Conservation (phyloP, 2,113 vertebrate species). For the Physeter macrocephalus region DNA sequence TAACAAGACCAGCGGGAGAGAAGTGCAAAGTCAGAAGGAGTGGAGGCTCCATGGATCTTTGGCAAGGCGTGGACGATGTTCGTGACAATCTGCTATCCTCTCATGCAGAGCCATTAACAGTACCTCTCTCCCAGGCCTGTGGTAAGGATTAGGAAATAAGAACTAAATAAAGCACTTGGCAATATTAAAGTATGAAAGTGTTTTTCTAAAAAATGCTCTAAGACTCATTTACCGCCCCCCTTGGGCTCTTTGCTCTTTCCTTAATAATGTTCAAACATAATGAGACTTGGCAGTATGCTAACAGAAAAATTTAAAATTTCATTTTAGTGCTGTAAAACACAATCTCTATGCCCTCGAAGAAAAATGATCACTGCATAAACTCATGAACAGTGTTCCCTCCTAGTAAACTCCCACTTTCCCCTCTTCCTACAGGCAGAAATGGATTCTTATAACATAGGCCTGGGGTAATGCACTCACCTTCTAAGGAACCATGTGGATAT, state of each 20-base stretch:
- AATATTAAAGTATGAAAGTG: background rate
- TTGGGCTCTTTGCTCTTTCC: background rate
- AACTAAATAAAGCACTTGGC: conserved; percentile 4
- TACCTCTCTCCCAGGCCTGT: background rate
- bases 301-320: conserved; percentile 13
- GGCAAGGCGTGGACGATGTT: background rate
- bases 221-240: background rate
- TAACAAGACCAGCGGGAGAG: background rate
- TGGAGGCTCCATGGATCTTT: background rate
- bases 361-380: background rate
- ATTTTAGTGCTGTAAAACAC: conserved; percentile 1
- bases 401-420: background rate
- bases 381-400: background rate
- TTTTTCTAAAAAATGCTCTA: background rate
- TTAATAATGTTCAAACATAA: background rate
- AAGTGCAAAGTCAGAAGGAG: background rate
- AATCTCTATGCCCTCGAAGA: background rate
- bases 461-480: background rate
- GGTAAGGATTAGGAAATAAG: background rate
- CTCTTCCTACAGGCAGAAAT: background rate
- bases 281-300: background rate
- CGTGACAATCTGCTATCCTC: background rate
- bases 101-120: background rate
- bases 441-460: background rate
- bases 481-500: background rate